These are phyloP conservation scores for Lycopodina hypogea DNA, from an alignment of 37 sponge, comb jelly and placozoan genomes.

Conservation along the genomic window DNA sequence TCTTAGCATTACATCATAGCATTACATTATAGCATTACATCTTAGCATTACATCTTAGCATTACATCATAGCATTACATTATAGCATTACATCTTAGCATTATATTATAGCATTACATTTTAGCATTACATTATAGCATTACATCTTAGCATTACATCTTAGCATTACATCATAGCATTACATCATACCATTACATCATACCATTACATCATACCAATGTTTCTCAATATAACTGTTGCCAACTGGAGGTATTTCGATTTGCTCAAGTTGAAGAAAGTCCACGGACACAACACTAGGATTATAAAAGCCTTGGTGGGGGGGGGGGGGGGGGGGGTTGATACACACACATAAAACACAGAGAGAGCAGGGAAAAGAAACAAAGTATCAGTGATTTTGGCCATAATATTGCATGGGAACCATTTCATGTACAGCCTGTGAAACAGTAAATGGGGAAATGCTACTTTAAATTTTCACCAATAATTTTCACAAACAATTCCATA, in stretches of 20 bases:
- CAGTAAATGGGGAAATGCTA: too few species aligned
- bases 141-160: slow-evolving; percentile 53
- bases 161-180: neutral
- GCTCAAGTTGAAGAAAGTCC: slow-evolving; percentile 94
- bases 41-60: neutral
- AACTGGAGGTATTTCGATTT: slow-evolving; percentile 87
- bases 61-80: slow-evolving; percentile 69
- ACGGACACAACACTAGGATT: slow-evolving; percentile 68
- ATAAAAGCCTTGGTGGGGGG: slow-evolving; percentile 41
- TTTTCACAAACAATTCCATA: too few species aligned
- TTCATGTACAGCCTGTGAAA: too few species aligned
- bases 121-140: neutral
- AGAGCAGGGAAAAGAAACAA: too few species aligned
- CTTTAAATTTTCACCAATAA: too few species aligned
- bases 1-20: slow-evolving; percentile 59
- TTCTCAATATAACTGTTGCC: slow-evolving; percentile 79
- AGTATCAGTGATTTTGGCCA: too few species aligned
- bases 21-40: neutral
- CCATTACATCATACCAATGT: slow-evolving; percentile 60
- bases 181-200: neutral
- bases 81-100: slow-evolving; percentile 45
- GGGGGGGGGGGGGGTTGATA: neutral
- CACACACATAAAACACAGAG: neutral
- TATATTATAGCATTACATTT: neutral
- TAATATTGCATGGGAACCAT: too few species aligned